phyloP scores from a whole-genome alignment of 1,140 invertebrate species.

The Pachyrhynchus sulphureomaculatus region DNA sequence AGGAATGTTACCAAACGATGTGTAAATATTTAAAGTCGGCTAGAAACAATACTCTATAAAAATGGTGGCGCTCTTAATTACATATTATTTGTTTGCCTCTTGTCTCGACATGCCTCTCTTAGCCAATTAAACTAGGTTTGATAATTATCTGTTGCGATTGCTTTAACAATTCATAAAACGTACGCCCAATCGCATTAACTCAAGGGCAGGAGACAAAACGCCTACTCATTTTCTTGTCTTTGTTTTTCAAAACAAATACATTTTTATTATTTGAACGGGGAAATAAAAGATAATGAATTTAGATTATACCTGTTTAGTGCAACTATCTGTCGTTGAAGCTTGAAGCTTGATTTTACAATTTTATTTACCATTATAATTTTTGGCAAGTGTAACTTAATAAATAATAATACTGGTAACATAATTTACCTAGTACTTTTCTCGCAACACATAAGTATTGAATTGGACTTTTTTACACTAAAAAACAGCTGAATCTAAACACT shows the following conservation, averaged over 20 bases:
- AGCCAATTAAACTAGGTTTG: slow-evolving; percentile 16
- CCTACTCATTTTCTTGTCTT: neutral
- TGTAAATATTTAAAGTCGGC: slow-evolving; percentile 25
- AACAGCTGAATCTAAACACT: too few species aligned
- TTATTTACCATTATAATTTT: too few species aligned
- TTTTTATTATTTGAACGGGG: neutral
- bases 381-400: too few species aligned
- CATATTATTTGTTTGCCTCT: slow-evolving; percentile 26
- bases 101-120: slow-evolving; percentile 13
- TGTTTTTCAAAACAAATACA: slow-evolving; percentile 1
- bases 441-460: too few species aligned
- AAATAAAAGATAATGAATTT: too few species aligned
- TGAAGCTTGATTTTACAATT: too few species aligned
- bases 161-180: slow-evolving; percentile 2
- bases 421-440: too few species aligned
- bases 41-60: slow-evolving; percentile 26
- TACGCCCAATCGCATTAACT: slow-evolving; percentile 18
- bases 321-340: too few species aligned
- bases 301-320: too few species aligned
- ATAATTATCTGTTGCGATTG: slow-evolving; percentile 22
- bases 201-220: slow-evolving; percentile 5
- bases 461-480: too few species aligned
- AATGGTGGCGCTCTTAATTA: slow-evolving; percentile 28
- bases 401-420: too few species aligned
- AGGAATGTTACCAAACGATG: slow-evolving; percentile 15